Base-by-base conservation (phyloP, 2,113 vertebrate species). In the Ophthalmolycus amberensis region DNA sequence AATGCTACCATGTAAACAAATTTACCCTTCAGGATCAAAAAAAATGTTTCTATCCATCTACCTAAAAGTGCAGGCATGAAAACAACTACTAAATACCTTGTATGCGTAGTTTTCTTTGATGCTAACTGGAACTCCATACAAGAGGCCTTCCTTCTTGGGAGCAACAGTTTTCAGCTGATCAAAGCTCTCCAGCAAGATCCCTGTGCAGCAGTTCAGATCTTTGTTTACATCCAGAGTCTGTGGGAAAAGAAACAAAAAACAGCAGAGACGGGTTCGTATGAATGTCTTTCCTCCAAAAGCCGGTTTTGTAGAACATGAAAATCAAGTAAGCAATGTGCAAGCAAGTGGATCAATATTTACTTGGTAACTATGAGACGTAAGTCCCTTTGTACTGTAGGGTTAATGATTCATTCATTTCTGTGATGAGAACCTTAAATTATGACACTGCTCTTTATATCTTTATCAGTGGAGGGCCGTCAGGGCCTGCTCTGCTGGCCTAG, bases 61-160 rank as follows among this genome's bases (percentile, higher is more conserved):
- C 25, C 25, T 32, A 34, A 68, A 20, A 9, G 22, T 25, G 3
- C 0, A 20, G 3, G 22, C 48, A 34, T 29, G 66, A 56, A 22
- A 22, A 42, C 5, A 62, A 70, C 27, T 14, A 70, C 1, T 71
- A n/a, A 77, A 78, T 76, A 98, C 97, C 96, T 97, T 96, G 89
- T 88, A 96, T 27, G 67, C 56, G 46, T 95, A 10, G 60, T 96
- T 97, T 20, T 99, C 97, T 91, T 99, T 99, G 79, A 98, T 92
- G 90, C 97, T 99, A 80, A 98, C 71, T 0, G 97, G 97, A 81
- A 99, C 88, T 0, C 97, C 97, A 6, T 96, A 97, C 25, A 99
- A 95, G 42, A 97, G 91, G 18, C 96, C 96, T 15, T 95, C 86
- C 48, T 90, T 92, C 29, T 92, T 68, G 22, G 0, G 73, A 37